phyloP scores from a whole-genome alignment of 2,797 vertebrate genomes.

The Alca torda region DNA sequence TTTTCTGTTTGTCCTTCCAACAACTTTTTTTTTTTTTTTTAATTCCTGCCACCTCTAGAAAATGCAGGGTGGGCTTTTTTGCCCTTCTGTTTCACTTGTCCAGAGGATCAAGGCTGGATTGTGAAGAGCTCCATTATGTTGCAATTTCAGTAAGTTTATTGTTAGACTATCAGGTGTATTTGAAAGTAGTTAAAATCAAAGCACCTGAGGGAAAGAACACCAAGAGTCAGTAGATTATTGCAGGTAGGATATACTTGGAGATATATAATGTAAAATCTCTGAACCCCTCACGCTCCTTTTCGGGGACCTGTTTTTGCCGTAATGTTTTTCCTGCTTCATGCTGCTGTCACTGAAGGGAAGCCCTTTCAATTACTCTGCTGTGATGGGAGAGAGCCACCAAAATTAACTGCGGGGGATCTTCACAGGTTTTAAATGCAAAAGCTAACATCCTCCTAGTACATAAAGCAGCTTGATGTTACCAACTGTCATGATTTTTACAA shows the following conservation, averaged over 20 bases:
- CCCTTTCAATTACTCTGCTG: not conserved
- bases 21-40: not conserved
- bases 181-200: not conserved
- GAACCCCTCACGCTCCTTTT: not conserved
- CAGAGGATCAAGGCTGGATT: not conserved
- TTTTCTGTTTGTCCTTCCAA: not conserved
- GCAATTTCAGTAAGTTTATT: not conserved
- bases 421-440: not conserved
- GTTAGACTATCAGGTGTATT: not conserved
- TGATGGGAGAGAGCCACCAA: not conserved
- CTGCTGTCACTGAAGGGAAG: not conserved
- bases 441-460: not conserved
- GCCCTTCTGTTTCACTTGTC: not conserved
- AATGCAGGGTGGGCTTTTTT: not conserved
- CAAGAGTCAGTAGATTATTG: not conserved
- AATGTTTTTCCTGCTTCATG: not conserved
- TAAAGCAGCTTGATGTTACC: not conserved
- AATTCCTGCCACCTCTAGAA: not conserved
- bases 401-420: not conserved
- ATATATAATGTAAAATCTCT: not conserved
- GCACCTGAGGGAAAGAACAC: not conserved
- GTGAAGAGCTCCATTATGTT: not conserved
- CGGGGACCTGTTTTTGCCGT: not conserved
- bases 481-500: not conserved
- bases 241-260: not conserved